Percentiles rank a stretch among this genome's conserved stretches.
phyloP scores from a whole-genome alignment of 2,888 invertebrate genomes.

The Oligia strigilis region DNA sequence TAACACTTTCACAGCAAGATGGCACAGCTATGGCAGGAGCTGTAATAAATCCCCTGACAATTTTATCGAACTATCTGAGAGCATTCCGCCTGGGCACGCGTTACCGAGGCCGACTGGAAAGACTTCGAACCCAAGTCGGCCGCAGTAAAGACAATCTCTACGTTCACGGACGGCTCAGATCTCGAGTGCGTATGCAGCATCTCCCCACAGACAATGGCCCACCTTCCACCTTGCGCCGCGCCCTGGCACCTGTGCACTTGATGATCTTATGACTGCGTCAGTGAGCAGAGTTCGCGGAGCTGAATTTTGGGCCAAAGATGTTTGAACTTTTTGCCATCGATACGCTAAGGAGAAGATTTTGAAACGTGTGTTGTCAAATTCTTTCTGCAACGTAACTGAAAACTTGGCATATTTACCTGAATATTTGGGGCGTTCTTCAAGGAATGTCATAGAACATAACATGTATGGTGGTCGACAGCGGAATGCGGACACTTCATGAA shows the following conservation, averaged over 20 bases:
- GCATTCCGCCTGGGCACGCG: background rate
- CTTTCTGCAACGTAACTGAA: background rate
- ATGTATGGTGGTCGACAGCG: conserved; percentile 8
- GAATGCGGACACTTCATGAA: conserved; percentile 25
- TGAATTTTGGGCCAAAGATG: background rate
- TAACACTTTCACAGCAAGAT: no score
- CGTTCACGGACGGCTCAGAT: no score
- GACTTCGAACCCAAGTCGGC: background rate
- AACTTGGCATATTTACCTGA: background rate
- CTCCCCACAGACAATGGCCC: background rate
- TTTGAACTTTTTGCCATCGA: background rate
- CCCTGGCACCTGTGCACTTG: background rate
- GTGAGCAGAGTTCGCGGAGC: background rate
- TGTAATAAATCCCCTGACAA: background rate
- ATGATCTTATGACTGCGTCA: background rate
- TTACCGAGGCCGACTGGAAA: background rate
- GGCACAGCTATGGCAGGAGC: background rate
- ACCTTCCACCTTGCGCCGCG: background rate
- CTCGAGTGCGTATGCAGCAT: background rate
- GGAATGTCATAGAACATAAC: conserved; percentile 12
- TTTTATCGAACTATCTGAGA: background rate
- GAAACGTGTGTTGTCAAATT: background rate
- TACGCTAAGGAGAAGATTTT: background rate
- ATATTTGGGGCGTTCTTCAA: background rate
- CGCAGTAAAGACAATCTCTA: no score